Percentiles rank a stretch among this genome's conserved stretches.
These are phyloP conservation scores for Coracias cyanogaster DNA, from an alignment of 2,797 vertebrate genomes.

Conservation along the genomic window DNA sequence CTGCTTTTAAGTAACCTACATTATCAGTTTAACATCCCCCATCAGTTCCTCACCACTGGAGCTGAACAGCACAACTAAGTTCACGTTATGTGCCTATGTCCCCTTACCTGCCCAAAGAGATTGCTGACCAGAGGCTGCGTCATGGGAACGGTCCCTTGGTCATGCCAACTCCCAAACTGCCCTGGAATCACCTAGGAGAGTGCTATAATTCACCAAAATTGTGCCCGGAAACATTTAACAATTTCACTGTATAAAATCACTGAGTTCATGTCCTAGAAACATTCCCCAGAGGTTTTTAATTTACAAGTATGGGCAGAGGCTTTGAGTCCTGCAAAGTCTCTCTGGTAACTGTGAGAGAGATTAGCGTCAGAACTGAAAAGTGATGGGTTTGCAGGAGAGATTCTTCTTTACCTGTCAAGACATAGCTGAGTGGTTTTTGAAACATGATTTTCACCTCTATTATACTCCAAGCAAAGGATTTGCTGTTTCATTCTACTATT, in stretches of 20 bases:
- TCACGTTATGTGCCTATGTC: rapidly evolving
- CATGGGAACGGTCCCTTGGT: background rate
- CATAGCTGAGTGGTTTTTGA: background rate
- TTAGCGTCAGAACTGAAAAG: background rate
- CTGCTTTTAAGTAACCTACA: background rate
- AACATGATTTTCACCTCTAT: conserved; percentile 13
- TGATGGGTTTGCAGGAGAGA: background rate
- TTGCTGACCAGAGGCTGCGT: rapidly evolving
- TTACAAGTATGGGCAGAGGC: background rate
- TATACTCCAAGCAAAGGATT: conserved; percentile 31
- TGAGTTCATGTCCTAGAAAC: background rate
- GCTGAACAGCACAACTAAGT: background rate
- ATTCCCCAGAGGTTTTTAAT: background rate
- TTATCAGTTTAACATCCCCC: background rate
- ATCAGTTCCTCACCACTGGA: rapidly evolving
- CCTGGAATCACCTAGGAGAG: background rate
- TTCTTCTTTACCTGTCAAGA: background rate
- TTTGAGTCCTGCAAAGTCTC: background rate
- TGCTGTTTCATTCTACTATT: conserved; percentile 30
- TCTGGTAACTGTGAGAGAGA: background rate
- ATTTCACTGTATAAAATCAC: background rate
- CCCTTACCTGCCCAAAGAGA: background rate
- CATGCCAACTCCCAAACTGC: background rate
- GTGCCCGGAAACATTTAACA: background rate
- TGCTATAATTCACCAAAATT: background rate